Evolutionary conservation across 2,888 invertebrate genomes (phyloP), one percentile per base, ranked within the genome.

Genomic region (Drosophila rellima): DNA sequence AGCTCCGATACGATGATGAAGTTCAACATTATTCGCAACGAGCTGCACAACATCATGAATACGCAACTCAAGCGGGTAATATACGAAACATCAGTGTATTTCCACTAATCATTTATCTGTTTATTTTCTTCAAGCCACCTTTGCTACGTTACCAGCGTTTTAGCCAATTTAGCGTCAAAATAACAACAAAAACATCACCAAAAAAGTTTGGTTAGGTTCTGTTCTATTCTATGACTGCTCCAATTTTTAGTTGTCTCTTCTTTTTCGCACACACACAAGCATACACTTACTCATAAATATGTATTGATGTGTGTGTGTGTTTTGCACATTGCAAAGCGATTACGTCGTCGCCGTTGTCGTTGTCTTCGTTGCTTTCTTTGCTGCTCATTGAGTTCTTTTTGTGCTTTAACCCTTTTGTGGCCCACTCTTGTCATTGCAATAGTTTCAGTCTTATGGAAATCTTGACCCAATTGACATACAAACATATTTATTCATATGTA

Each of bases 1-100:
- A 98, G 97, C 91, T 98, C 98, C 63, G 98, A 98, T 92, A 98
- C 98, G 10, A 96, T 98, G 95, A 98, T 99, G 96, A 98, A 98
- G 94, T 98, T 98, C 93, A 97, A 96, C 93, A 96, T 99, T 83
- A 99, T 99, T 92, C 96, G 96, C 93, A 98, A 98, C 93, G 99
- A 99, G 94, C 95, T 99, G 92, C 98, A 98, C 94, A 99, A 99
- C 94, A 98, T 98, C 93, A 97, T 97, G 95, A 97, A 97, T 93
- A 97, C 97, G 93, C 98, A 98, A 93, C 94, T 99, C 84, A 98
- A 97, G 95, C 95, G 98, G 98, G 98, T 98, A 96, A 92, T 35
- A 31, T 37, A 18, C 20, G 26, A 26, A 17, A 15, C 31, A 31
- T 48, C 35, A 29, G 8, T 29, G 10, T 26, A 57, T 20, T n/a